A percentile compares a stretch with the other conserved stretches of the same genome.
These are phyloP conservation scores for Torymus aiolomorphi DNA, from an alignment of 2,888 invertebrate genomes.

Conservation along the genomic window DNA sequence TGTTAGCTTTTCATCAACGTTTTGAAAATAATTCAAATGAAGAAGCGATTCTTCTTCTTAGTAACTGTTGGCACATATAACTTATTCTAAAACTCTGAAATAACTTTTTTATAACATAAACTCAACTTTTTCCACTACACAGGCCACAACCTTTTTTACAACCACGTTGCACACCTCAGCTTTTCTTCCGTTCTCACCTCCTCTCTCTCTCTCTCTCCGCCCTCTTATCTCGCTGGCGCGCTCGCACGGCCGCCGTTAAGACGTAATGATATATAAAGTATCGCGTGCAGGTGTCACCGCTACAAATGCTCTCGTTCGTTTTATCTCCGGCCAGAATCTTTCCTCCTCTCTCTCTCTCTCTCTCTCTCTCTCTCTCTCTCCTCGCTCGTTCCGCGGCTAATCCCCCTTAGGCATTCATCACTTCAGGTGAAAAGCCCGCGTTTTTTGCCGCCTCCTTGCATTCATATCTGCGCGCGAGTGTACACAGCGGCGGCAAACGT, in stretches of 20 bases:
- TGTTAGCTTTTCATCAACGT: too few species aligned
- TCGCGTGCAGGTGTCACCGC: conserved; percentile 70
- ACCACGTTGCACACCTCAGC: too few species aligned
- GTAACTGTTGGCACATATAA: too few species aligned
- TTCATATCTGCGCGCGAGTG: background rate
- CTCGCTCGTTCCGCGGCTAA: conserved; percentile 31
- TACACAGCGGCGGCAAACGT: background rate
- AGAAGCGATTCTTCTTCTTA: too few species aligned
- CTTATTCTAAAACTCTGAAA: too few species aligned
- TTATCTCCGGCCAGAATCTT: conserved; percentile 35
- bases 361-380: background rate
- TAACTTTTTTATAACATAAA: too few species aligned
- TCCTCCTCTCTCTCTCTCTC: background rate
- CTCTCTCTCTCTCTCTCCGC: background rate
- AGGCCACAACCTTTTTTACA: too few species aligned
- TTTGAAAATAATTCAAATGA: too few species aligned
- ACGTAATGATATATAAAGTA: conserved; percentile 66
- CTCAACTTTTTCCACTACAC: too few species aligned
- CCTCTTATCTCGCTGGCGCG: conserved; percentile 15
- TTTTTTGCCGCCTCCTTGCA: too few species aligned
- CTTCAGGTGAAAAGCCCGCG: conserved; percentile 40
- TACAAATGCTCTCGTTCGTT: conserved; percentile 65
- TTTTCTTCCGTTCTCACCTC: conserved; percentile 44
- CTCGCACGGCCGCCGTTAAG: conserved; percentile 30
- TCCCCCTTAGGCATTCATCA: conserved; percentile 53